These are phyloP conservation scores for Spinus pinus DNA, from an alignment of 2,797 vertebrate species.

Conservation along the genomic window DNA sequence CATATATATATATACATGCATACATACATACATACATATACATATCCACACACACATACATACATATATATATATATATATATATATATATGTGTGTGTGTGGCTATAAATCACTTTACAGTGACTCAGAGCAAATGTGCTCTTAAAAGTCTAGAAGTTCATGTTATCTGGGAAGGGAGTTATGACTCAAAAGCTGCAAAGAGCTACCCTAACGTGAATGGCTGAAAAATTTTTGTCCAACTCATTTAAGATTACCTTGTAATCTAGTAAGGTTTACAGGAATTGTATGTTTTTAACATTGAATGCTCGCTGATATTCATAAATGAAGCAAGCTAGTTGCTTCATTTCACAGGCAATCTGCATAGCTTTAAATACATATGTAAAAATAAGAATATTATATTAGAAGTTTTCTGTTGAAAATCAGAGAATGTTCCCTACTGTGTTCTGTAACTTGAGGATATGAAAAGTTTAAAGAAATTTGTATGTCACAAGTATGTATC, in stretches of 20 bases:
- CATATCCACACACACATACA: not conserved
- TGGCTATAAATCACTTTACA: not conserved
- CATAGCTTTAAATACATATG: not conserved
- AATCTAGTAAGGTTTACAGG: not conserved
- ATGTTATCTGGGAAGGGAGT: not conserved
- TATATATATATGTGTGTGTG: not conserved
- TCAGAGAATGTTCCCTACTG: not conserved
- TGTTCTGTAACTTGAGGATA: conserved; percentile 17
- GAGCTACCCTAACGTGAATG: not conserved
- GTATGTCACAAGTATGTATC: conserved; percentile 2
- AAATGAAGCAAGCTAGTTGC: not conserved
- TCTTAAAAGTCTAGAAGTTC: not conserved
- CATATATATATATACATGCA: no score
- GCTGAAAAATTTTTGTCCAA: not conserved
- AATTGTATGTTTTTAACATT: not conserved
- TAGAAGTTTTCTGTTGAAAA: conserved; percentile 14
- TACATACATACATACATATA: not conserved
- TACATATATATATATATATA: not conserved
- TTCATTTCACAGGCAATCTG: not conserved
- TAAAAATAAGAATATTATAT: not conserved
- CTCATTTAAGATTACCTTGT: not conserved
- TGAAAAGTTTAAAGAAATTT: not conserved
- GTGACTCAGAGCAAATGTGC: not conserved
- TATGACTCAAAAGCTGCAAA: not conserved
- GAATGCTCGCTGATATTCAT: not conserved